Percentiles rank a stretch among this genome's conserved stretches.
Conservation (phyloP, 2,888 invertebrate genomes). For the Pyrrhosoma nymphula region DNA sequence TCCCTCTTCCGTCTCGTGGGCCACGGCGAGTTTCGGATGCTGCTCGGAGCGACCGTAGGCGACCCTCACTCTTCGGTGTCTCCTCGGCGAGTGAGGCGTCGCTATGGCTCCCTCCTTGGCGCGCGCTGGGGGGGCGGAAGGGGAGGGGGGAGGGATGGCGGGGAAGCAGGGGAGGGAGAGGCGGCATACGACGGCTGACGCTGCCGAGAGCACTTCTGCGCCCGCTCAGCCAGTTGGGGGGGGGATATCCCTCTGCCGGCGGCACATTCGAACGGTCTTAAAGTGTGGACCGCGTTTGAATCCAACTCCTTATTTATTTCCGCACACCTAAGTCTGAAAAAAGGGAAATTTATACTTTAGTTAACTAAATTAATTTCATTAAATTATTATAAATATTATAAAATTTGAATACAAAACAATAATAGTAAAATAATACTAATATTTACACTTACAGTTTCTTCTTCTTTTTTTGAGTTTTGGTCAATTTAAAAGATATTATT, state of each 20-base stretch:
- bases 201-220: background rate
- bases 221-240: background rate
- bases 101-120: background rate
- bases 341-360: too few relatives aligned
- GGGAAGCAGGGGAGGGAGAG: too few relatives aligned
- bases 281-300: background rate
- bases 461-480: too few relatives aligned
- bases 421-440: too few relatives aligned
- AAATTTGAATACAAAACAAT: too few relatives aligned
- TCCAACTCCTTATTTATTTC: too few relatives aligned
- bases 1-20: background rate
- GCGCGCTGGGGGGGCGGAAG: background rate
- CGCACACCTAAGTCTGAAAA: too few relatives aligned
- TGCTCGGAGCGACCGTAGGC: background rate
- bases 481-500: too few relatives aligned
- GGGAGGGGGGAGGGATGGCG: background rate
- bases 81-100: background rate
- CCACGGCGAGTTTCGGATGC: background rate
- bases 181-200: background rate
- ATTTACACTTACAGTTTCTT: too few relatives aligned
- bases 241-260: background rate
- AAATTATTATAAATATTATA: too few relatives aligned
- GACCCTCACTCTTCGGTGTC: background rate
- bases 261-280: background rate
- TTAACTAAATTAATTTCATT: too few relatives aligned